phyloP scores from a whole-genome alignment of 2,888 invertebrate genomes.

The Drosophila austrosaltans region DNA sequence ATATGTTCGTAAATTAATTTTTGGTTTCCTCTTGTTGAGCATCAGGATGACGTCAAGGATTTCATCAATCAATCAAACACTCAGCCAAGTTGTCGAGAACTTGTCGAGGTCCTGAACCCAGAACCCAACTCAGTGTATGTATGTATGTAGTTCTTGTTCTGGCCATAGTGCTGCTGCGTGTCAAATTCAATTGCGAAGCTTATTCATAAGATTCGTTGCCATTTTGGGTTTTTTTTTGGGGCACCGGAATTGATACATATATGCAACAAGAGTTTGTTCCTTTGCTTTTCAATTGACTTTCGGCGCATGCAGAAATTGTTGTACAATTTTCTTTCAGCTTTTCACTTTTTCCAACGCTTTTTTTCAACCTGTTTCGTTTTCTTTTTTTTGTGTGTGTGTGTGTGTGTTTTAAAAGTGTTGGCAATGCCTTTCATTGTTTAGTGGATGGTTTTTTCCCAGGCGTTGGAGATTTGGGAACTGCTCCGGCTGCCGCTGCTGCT shows the following conservation, averaged over 20 bases:
- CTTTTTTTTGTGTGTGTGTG: slow-evolving; percentile 23
- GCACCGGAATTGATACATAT: slow-evolving; percentile 25
- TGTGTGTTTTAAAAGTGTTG: slow-evolving; percentile 23
- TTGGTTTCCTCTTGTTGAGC: background rate
- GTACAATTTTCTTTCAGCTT: slow-evolving; percentile 17
- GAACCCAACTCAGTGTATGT: slow-evolving; percentile 14
- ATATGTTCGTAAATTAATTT: background rate
- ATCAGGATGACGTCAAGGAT: slow-evolving; percentile 3
- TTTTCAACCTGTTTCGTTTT: slow-evolving; percentile 8
- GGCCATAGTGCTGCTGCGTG: slow-evolving; percentile 36
- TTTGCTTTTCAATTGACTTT: slow-evolving; percentile 63
- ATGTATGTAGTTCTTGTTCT: slow-evolving; percentile 11
- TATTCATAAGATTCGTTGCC: slow-evolving; percentile 53
- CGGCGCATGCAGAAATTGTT: slow-evolving; percentile 38
- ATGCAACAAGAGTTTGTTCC: slow-evolving; percentile 42
- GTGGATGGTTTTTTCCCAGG: slow-evolving; percentile 14
- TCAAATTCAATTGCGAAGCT: slow-evolving; percentile 64
- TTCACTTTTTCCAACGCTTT: background rate
- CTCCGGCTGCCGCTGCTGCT: slow-evolving; percentile 31
- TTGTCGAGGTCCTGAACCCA: slow-evolving; percentile 25
- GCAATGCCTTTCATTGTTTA: slow-evolving; percentile 59
- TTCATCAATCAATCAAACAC: slow-evolving; percentile 43
- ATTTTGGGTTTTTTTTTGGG: background rate
- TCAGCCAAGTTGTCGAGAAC: slow-evolving; percentile 21
- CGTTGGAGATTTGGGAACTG: slow-evolving; percentile 14